Evolutionary conservation across 2,113 vertebrate genomes (phyloP).

Genomic region (Cyphomyrus discorhynchus): DNA sequence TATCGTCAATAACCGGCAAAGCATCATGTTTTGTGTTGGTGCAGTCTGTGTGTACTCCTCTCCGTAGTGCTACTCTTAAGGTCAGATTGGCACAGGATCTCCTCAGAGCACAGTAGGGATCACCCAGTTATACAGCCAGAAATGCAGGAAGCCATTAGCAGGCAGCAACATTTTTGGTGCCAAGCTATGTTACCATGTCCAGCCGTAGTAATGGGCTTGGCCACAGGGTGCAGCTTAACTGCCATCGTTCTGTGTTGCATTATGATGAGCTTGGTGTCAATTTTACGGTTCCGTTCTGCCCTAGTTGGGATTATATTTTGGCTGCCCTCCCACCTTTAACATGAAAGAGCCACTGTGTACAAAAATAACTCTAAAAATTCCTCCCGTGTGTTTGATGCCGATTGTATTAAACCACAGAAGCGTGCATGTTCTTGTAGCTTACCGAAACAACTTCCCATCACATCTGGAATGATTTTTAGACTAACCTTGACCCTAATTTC

Average conservation of each 20-base stretch:
- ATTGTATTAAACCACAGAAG: neutral
- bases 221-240: neutral
- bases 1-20: neutral
- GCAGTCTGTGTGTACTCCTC: neutral
- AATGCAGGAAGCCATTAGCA: neutral
- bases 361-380: neutral
- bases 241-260: neutral
- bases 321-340: neutral
- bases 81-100: neutral
- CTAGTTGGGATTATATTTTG: neutral
- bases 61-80: neutral
- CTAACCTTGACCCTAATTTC: neutral
- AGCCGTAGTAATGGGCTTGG: neutral
- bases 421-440: neutral
- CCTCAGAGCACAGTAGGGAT: neutral
- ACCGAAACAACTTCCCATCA: neutral
- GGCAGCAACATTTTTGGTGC: neutral
- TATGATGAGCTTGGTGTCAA: neutral
- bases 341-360: neutral
- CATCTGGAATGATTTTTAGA: neutral
- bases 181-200: neutral
- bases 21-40: neutral
- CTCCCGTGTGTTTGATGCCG: neutral
- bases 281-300: neutral
- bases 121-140: neutral